Percentiles rank a stretch among this genome's conserved stretches.
Evolutionary conservation across 2,797 vertebrate genomes (phyloP).

Genomic region (Pseudomugil gertrudae): DNA sequence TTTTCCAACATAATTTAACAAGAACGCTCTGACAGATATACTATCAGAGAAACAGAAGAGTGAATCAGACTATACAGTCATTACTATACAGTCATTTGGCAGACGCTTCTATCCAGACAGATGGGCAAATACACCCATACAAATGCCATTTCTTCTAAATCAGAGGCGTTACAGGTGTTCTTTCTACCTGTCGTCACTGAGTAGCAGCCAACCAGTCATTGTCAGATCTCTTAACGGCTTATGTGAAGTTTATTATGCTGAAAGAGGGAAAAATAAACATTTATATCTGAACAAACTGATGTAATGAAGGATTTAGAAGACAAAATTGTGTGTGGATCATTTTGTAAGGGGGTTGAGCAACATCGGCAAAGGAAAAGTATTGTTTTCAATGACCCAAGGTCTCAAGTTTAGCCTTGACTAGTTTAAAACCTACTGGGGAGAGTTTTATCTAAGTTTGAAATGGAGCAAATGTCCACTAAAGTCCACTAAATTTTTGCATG

Average conservation of each 20-base stretch:
- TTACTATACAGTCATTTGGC: no score
- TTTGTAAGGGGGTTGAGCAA: conserved; percentile 16
- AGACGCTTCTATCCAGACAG: no score
- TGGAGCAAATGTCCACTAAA: conserved; percentile 59
- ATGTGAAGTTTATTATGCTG: not conserved
- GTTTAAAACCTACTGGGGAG: conserved; percentile 25
- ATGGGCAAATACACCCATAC: not conserved
- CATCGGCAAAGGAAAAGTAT: conserved; percentile 7
- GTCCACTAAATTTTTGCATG: conserved; percentile 46
- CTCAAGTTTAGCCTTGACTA: conserved; percentile 26
- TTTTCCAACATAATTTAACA: conserved; percentile 23
- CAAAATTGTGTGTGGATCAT: conserved; percentile 3
- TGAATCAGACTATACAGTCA: no score
- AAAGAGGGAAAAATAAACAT: not conserved
- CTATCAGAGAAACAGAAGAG: conserved; percentile 7
- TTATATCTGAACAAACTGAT: conserved; percentile 8
- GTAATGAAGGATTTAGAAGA: not conserved
- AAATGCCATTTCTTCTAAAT: not conserved
- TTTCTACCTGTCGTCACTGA: not conserved
- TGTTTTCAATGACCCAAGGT: conserved; percentile 25
- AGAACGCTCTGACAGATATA: conserved; percentile 17
- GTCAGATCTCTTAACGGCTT: conserved; percentile 15
- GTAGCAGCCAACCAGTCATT: not conserved
- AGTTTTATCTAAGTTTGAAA: conserved; percentile 43
- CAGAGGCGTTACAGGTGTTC: not conserved